Conservation (phyloP, 2,888 invertebrate species). For the Callimorpha dominula region DNA sequence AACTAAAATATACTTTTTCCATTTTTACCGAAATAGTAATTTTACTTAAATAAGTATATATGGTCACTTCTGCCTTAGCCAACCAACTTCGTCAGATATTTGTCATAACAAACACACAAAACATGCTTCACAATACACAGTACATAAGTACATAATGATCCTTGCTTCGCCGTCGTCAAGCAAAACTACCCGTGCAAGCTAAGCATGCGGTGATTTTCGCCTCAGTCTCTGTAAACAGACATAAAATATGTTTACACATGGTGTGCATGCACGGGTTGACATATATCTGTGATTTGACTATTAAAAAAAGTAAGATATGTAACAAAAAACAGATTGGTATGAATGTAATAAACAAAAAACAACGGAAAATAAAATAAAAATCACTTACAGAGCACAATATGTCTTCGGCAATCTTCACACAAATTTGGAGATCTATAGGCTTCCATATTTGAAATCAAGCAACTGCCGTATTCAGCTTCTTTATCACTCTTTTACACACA, state of each 20-base stretch:
- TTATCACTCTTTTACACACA: slow-evolving; percentile 7
- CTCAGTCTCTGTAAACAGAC: slow-evolving; percentile 81
- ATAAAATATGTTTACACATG: slow-evolving; percentile 55
- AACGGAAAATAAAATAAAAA: slow-evolving; percentile 12
- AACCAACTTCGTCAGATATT: background rate
- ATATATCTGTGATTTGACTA: slow-evolving; percentile 10
- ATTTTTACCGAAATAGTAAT: too few relatives aligned
- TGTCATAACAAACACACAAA: slow-evolving; percentile 26
- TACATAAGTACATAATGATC: slow-evolving; percentile 19
- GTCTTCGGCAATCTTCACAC: slow-evolving; percentile 23
- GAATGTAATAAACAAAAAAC: slow-evolving; percentile 2
- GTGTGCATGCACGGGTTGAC: slow-evolving; percentile 49
- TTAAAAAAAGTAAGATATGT: background rate
- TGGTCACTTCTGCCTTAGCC: background rate
- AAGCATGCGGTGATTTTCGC: slow-evolving; percentile 84
- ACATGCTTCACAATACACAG: slow-evolving; percentile 40
- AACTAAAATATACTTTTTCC: too few relatives aligned
- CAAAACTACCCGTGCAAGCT: slow-evolving; percentile 65
- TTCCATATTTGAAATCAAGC: slow-evolving; percentile 18
- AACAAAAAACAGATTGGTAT: background rate
- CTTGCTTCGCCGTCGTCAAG: slow-evolving; percentile 37
- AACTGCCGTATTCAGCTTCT: slow-evolving; percentile 8
- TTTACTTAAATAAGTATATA: too few relatives aligned
- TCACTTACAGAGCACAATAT: slow-evolving; percentile 30
- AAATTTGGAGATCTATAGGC: slow-evolving; percentile 15